A percentile compares a stretch with the other conserved stretches of the same genome.
These are phyloP conservation scores for Apamea sordens DNA, from an alignment of 2,888 invertebrate genomes.

Conservation along the genomic window DNA sequence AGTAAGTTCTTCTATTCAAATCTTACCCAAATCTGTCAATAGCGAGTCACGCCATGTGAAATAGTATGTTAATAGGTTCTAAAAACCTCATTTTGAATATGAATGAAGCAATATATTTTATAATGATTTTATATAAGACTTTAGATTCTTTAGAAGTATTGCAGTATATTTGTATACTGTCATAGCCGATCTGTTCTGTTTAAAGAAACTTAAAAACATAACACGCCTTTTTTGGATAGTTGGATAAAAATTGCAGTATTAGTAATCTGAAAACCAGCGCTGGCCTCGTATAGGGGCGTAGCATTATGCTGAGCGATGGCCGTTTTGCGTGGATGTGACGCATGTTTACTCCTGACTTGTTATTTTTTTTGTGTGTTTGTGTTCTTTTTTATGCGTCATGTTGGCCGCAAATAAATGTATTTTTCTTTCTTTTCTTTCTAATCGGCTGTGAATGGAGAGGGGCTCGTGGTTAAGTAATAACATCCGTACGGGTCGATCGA, in stretches of 20 bases:
- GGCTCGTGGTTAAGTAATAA: no score
- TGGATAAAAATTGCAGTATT: not conserved
- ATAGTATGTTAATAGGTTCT: constrained; percentile 50
- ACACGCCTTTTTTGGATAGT: not conserved
- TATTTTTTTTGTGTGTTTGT: no score
- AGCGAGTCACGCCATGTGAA: constrained; percentile 15
- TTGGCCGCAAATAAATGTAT: no score
- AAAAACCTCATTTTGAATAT: constrained; percentile 44
- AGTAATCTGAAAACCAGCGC: no score
- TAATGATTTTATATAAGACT: constrained; percentile 22
- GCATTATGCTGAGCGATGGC: no score
- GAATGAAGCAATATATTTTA: constrained; percentile 38
- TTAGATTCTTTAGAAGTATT: not conserved
- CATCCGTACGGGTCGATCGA: no score
- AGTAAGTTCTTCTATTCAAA: not conserved
- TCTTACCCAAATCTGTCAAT: constrained; percentile 2
- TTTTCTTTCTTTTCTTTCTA: no score
- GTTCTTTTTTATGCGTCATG: no score
- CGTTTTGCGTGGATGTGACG: no score
- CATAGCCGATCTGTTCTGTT: not conserved
- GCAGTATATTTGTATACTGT: not conserved
- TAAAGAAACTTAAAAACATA: not conserved
- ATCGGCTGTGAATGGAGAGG: no score
- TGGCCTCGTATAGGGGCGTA: no score
- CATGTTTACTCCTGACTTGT: no score